A percentile compares a stretch with the other conserved stretches of the same genome.
These are phyloP conservation scores for Sisor rabdophorus DNA, from an alignment of 2,113 vertebrate species.

Conservation along the genomic window DNA sequence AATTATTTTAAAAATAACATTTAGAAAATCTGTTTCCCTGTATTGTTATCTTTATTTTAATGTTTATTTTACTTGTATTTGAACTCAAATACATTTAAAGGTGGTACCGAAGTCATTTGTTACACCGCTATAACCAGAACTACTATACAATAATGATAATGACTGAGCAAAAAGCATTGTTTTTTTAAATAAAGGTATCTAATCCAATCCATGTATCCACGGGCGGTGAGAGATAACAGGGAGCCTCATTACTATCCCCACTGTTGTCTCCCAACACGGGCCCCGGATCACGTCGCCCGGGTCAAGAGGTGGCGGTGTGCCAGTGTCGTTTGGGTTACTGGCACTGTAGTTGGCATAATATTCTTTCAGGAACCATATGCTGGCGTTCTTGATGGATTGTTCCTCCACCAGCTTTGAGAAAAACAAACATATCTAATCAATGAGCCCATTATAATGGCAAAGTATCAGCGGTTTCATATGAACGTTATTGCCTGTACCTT, in stretches of 20 bases:
- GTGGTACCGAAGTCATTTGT: not conserved
- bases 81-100: not conserved
- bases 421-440: not conserved
- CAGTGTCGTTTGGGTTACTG: slow-evolving; percentile 63
- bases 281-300: slow-evolving; percentile 89
- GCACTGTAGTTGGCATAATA: slow-evolving; percentile 75
- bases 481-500: slow-evolving; percentile 72
- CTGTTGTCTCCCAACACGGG: slow-evolving; percentile 96
- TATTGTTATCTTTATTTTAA: too few species aligned
- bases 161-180: not conserved
- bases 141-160: not conserved
- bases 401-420: slow-evolving; percentile 79
- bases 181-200: not conserved
- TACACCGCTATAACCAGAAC: too few species aligned
- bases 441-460: too few species aligned
- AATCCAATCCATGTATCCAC: not conserved
- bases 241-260: slow-evolving; percentile 83
- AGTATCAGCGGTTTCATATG: not conserved
- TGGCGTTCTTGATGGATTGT: slow-evolving; percentile 79
- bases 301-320: slow-evolving; percentile 74
- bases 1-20: too few species aligned
- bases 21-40: too few species aligned
- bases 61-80: not conserved
- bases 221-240: slow-evolving; percentile 19
- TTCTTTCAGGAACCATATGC: slow-evolving; percentile 77